Conservation (phyloP, 2,797 vertebrate genomes). For the Myotis myotis region DNA sequence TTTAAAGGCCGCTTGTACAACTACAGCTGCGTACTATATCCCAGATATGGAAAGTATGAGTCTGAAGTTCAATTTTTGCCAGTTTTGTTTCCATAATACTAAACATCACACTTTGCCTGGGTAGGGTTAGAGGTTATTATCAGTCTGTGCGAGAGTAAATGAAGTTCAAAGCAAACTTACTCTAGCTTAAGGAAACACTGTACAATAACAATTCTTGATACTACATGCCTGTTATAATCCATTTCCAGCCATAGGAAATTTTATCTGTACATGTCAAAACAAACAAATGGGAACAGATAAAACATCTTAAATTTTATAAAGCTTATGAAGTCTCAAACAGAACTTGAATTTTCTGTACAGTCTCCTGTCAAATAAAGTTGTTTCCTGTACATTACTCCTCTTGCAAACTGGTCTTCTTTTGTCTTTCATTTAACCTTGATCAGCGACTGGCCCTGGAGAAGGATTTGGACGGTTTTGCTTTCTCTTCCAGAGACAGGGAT, state of each 20-base stretch:
- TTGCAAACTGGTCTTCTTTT: conserved; percentile 85
- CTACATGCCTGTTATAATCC: conserved; percentile 82
- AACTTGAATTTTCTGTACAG: conserved; percentile 88
- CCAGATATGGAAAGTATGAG: background rate
- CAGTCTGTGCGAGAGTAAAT: conserved; percentile 44
- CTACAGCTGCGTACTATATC: background rate
- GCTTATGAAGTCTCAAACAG: conserved; percentile 88
- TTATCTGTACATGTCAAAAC: conserved; percentile 85
- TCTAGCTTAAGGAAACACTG: conserved; percentile 81
- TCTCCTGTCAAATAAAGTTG: conserved; percentile 82
- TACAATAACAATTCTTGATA: conserved; percentile 80
- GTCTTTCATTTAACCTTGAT: conserved; percentile 94
- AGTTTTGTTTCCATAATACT: conserved; percentile 28
- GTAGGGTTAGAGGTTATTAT: conserved; percentile 64
- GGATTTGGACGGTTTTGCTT: conserved; percentile 93
- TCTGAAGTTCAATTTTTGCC: background rate
- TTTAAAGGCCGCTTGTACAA: background rate
- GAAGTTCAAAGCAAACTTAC: conserved; percentile 60
- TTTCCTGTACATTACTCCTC: conserved; percentile 86
- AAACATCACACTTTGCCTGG: conserved; percentile 56
- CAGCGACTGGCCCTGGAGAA: conserved; percentile 88
- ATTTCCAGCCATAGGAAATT: conserved; percentile 85
- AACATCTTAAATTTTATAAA: conserved; percentile 85
- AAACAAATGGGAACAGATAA: conserved; percentile 86
- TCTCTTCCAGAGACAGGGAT: conserved; percentile 93